A percentile compares a stretch with the other conserved stretches of the same genome.
phyloP scores from a whole-genome alignment of 1,140 invertebrate genomes.

The Papilio polytes region DNA sequence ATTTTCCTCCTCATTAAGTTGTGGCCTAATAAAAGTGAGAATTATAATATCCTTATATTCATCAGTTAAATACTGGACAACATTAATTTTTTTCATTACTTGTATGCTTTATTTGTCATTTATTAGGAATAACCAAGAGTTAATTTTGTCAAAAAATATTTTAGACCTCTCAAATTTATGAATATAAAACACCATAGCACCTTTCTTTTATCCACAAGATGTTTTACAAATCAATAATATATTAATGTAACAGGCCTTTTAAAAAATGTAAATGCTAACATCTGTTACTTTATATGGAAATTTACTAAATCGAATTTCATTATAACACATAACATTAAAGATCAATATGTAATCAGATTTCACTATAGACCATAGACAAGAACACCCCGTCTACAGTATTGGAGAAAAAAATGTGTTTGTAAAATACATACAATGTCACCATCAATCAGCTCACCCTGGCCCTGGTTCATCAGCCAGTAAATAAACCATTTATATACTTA shows the following conservation, averaged over 20 bases:
- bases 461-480: slow-evolving; percentile 63
- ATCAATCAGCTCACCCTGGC: slow-evolving; percentile 61
- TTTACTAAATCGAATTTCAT: neutral
- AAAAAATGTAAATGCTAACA: neutral
- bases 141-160: neutral
- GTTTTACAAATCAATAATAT: neutral
- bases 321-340: slow-evolving; percentile 41
- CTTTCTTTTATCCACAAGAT: neutral
- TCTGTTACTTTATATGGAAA: neutral
- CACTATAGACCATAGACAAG: slow-evolving; percentile 26
- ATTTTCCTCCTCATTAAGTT: neutral
- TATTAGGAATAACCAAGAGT: neutral
- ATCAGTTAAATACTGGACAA: neutral
- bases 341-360: slow-evolving; percentile 43
- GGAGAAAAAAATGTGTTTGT: slow-evolving; percentile 62
- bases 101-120: neutral
- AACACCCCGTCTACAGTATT: slow-evolving; percentile 46
- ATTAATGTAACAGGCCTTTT: neutral
- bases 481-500: slow-evolving; percentile 73
- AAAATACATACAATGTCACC: slow-evolving; percentile 82
- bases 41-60: neutral
- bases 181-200: too few species aligned
- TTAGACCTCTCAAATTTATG: too few species aligned
- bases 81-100: neutral
- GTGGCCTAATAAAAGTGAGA: too few species aligned